These are phyloP conservation scores for Portunus trituberculatus DNA, from an alignment of 1,140 invertebrate genomes.

Conservation along the genomic window DNA sequence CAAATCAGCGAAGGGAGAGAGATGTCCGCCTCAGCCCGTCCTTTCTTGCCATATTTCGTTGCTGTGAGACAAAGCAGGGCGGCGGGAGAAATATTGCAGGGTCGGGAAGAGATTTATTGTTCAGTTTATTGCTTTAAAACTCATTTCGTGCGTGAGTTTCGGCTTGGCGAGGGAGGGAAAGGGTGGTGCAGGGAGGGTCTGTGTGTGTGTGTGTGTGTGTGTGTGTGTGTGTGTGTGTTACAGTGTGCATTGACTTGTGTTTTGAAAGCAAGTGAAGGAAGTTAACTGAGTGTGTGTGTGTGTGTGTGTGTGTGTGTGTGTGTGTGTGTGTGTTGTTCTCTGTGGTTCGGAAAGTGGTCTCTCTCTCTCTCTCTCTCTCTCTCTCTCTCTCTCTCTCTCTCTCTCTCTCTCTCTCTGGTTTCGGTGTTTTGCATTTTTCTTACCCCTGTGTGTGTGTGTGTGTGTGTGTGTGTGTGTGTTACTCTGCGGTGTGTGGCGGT, in stretches of 20 bases:
- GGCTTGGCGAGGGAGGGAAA: background rate
- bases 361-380: too few relatives aligned
- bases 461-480: background rate
- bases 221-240: too few relatives aligned
- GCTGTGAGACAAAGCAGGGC: conserved; percentile 66
- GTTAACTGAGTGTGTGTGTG: background rate
- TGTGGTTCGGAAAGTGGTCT: background rate
- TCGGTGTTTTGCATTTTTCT: background rate
- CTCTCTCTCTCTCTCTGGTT: too few relatives aligned
- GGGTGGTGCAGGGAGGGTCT: background rate
- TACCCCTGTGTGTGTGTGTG: background rate
- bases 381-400: too few relatives aligned
- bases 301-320: conserved; percentile 5
- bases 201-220: background rate
- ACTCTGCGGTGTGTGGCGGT: background rate
- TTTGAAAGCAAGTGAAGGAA: background rate
- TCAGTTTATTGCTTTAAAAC: conserved; percentile 73
- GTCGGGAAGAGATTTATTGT: conserved; percentile 61
- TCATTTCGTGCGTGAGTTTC: conserved; percentile 72
- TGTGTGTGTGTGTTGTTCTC: background rate
- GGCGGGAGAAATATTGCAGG: conserved; percentile 68
- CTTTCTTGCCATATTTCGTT: conserved; percentile 63
- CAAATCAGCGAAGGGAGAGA: conserved; percentile 58
- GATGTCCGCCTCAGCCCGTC: conserved; percentile 36
- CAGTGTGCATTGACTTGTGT: background rate